Conservation (phyloP, 2,888 invertebrate genomes). For the Candidula unifasciata region DNA sequence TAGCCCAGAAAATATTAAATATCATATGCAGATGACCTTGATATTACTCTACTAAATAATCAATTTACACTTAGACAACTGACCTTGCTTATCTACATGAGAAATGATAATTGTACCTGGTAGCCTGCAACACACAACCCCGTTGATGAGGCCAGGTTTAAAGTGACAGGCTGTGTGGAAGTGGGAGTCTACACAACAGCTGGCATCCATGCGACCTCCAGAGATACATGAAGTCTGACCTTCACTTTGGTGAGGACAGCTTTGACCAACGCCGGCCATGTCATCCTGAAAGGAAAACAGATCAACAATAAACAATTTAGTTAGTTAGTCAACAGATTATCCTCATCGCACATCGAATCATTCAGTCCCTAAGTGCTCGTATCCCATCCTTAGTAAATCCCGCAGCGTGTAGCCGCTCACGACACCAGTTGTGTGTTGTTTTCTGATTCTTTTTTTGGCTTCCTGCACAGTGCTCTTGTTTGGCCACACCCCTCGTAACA, state of each 20-base stretch:
- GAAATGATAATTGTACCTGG: constrained; percentile 61
- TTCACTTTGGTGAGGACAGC: constrained; percentile 71
- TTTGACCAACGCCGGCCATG: constrained; percentile 73
- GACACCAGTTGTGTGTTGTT: no score
- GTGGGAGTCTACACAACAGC: constrained; percentile 75
- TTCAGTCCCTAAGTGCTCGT: no score
- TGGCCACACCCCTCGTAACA: no score
- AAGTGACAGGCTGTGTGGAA: constrained; percentile 71
- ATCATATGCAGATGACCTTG: no score
- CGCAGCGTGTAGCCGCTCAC: no score
- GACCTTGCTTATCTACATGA: not conserved
- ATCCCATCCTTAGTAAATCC: no score
- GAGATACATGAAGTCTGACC: constrained; percentile 74
- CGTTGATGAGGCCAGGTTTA: constrained; percentile 53
- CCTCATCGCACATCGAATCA: no score
- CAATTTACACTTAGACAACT: not conserved
- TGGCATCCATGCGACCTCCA: constrained; percentile 75
- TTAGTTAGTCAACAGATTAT: no score
- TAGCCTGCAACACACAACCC: constrained; percentile 65
- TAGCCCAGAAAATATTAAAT: no score
- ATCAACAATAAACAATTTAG: not conserved
- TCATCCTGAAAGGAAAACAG: constrained; percentile 66
- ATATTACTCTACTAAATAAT: no score
- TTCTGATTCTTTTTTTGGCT: no score
- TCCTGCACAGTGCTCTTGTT: no score